Conservation (phyloP, 1,140 invertebrate genomes). For the Tetramorium parvispinum region DNA sequence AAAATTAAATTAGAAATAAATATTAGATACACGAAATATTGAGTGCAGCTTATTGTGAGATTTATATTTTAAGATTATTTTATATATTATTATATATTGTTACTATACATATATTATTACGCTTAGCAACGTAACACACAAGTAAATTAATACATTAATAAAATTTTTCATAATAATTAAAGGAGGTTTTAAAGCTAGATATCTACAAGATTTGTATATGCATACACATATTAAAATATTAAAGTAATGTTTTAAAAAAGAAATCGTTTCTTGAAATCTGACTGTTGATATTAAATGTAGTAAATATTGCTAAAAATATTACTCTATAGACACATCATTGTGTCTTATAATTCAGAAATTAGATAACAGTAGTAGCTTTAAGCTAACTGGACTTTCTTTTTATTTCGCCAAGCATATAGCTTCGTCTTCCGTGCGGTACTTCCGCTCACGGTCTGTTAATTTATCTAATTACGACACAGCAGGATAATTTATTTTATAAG, state of each 20-base stretch:
- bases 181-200: not conserved
- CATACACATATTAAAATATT: not conserved
- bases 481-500: constrained; percentile 69
- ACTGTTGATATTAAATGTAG: not conserved
- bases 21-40: not conserved
- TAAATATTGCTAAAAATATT: constrained; percentile 56
- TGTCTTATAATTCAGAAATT: constrained; percentile 52
- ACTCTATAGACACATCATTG: not conserved
- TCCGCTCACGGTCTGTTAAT: constrained; percentile 72
- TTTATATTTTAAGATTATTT: not conserved
- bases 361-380: constrained; percentile 51
- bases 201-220: not conserved
- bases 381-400: constrained; percentile 65
- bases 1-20: not conserved
- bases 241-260: not conserved
- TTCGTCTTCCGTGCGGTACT: constrained; percentile 26
- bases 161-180: not conserved
- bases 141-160: not conserved
- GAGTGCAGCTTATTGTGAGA: not conserved
- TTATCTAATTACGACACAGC: constrained; percentile 73
- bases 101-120: not conserved
- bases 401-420: constrained; percentile 39
- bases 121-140: not conserved
- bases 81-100: not conserved
- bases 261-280: not conserved